A percentile compares a stretch with the other conserved stretches of the same genome.
phyloP scores from a whole-genome alignment of 2,888 invertebrate genomes.

The Troglohyphantes excavatus region DNA sequence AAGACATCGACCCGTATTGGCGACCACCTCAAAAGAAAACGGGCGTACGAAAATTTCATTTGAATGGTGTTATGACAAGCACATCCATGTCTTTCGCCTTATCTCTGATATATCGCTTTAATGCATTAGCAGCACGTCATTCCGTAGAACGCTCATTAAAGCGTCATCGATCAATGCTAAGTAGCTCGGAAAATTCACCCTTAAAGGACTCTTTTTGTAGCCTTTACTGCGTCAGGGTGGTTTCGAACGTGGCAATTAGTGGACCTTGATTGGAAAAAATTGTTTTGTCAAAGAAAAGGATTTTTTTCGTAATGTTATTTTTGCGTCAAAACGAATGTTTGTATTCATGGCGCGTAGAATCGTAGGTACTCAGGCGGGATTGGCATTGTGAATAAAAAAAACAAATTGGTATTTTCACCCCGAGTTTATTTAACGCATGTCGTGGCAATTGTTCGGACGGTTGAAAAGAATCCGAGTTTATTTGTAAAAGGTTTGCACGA shows the following conservation, averaged over 20 bases:
- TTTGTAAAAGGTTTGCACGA: no score
- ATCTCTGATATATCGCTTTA: not conserved
- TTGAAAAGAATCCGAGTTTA: no score
- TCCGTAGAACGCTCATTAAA: not conserved
- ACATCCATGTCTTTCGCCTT: not conserved
- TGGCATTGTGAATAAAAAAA: no score
- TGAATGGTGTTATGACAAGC: conserved; percentile 6
- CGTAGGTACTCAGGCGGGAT: no score
- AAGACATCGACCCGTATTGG: no score
- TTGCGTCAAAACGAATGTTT: no score
- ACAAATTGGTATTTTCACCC: no score
- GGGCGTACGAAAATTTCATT: not conserved
- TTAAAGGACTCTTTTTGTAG: not conserved
- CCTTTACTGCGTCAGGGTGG: not conserved
- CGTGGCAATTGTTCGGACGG: no score
- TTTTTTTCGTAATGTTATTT: not conserved
- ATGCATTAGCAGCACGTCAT: not conserved
- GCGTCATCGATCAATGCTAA: not conserved
- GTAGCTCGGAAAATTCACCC: not conserved
- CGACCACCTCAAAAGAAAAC: no score
- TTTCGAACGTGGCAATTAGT: not conserved
- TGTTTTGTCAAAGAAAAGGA: not conserved
- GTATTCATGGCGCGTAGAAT: no score
- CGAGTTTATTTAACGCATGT: no score
- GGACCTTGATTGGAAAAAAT: not conserved